Percentiles rank a stretch among this genome's conserved stretches.
Conservation (phyloP, 2,113 vertebrate species). For the Apteryx owenii region DNA sequence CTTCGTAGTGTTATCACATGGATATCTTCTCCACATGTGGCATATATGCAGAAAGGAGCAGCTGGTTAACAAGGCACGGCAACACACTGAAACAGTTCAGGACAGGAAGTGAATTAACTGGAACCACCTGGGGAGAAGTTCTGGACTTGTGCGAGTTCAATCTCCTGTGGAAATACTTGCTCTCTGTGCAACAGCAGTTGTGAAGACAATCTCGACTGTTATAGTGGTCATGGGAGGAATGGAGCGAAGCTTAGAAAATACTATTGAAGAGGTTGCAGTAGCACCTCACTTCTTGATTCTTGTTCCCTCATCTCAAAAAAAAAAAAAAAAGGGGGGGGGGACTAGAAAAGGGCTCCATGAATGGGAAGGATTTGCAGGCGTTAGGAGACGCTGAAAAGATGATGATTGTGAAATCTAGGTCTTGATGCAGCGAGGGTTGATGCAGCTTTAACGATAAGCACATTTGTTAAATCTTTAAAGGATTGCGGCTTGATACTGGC, state of each 20-base stretch:
- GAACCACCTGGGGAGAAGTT: not conserved
- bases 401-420: not conserved
- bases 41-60: not conserved
- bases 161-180: not conserved
- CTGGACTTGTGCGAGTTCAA: not conserved
- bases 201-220: not conserved
- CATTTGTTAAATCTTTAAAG: not conserved
- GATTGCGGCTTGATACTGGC: not conserved
- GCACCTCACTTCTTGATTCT: not conserved
- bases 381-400: not conserved
- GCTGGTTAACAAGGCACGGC: not conserved
- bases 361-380: not conserved
- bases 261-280: not conserved
- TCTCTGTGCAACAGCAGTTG: not conserved
- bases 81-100: not conserved
- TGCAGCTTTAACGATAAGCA: not conserved
- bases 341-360: not conserved
- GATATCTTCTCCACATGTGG: not conserved
- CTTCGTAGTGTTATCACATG: not conserved
- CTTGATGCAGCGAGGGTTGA: not conserved
- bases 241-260: not conserved
- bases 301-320: not conserved
- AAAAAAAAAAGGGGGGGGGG: not conserved
- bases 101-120: constrained; percentile 10
- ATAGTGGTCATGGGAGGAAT: not conserved